Base-by-base conservation (phyloP, 1,140 invertebrate species). In the Paraescarpia echinospica region DNA sequence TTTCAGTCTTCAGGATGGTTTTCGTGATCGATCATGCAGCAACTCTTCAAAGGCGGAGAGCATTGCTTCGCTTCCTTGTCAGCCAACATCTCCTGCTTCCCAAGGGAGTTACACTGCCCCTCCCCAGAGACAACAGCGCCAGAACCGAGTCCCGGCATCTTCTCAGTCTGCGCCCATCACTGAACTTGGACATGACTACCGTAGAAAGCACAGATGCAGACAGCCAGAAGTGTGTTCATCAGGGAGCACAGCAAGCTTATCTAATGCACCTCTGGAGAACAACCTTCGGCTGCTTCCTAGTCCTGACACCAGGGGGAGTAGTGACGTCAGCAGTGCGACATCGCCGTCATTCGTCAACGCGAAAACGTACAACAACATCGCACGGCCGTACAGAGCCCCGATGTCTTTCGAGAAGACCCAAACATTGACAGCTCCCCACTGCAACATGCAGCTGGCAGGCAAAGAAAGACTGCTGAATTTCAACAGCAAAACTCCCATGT, bases 391-490 rank as follows among this genome's bases (percentile, higher is more conserved):
- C 59, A 12, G 59, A 31, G 4, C 59, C 59, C 59, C 59, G 59
- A 77, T 77, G 59, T 12, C 22, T 77, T 77, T 77, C 59, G 59
- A 77, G 59, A 77, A 77, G 59, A 77, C 59, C 18, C 48, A 51
- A 27, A 27, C 27, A 4, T 77, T 18, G 59, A 77, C 22, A 18
- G 5, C 59, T 77, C 59, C 2, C 8, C 59, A 77, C 59, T 18
- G 27, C 22, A 77, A 27, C 27, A 77, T 27, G 59, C 59, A 77
- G 59, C 59, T 77, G 59, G 59, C 22, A 27, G 22, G 27, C 59
- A 77, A 77, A 77, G 59, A 77, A 77, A 77, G 59, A 77, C 59
- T 77, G 59, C 22, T 77, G 59, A 77, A 77, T 77, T 77, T 77
- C 59, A 77, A 77, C 27, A 77, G 59, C 59, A 77, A 77, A 2